Base-by-base conservation (phyloP, 2,888 invertebrate species). In the Spialia ferax region DNA sequence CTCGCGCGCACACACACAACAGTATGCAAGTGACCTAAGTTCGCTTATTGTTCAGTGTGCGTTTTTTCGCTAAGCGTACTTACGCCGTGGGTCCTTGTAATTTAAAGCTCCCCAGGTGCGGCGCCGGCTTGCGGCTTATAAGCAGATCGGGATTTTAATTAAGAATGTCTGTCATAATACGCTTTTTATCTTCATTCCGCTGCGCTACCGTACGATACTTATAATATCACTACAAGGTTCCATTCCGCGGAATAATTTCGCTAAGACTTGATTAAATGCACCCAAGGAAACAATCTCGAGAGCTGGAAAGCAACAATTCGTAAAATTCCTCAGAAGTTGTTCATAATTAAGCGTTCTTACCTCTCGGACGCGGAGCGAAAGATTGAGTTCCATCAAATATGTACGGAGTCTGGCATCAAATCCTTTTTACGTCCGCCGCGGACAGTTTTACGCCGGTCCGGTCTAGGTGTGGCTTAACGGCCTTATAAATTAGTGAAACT, bases 401-500 rank as follows among this genome's bases (percentile, higher is more conserved):
- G 86, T 87, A 92, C 76, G 79, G 87, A 88, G 88, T 84, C 84
- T 85, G 81, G 82, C 86, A 83, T 88, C 84, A 89, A 90, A 91
- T 89, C 91, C 90, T 89, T 91, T 91, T 89, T 88, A 87, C 83
- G 84, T 86, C 79, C 81, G 79, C 81, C 82, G 83, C 86, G 89
- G 88, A 89, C 89, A 88, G 87, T 89, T 90, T 87, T 86, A 87
- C 84, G 85, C 79, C 81, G 81, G 84, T 80, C 81, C 84, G 82
- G 82, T 76, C 76, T 81, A 77, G 82, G 72, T 81, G 80, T 70
- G 86, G 88, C 90, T 88, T 91, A 88, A 90, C 88, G 85, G 86
- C 83, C 92, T 92, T 92, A 91, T 92, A 93, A 93, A 93, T 93
- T 92, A 93, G 91, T 89, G 89, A 91, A 93, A 93, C 93, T 93